Conservation (phyloP, 2,113 vertebrate genomes). For the Halcyon senegalensis region DNA sequence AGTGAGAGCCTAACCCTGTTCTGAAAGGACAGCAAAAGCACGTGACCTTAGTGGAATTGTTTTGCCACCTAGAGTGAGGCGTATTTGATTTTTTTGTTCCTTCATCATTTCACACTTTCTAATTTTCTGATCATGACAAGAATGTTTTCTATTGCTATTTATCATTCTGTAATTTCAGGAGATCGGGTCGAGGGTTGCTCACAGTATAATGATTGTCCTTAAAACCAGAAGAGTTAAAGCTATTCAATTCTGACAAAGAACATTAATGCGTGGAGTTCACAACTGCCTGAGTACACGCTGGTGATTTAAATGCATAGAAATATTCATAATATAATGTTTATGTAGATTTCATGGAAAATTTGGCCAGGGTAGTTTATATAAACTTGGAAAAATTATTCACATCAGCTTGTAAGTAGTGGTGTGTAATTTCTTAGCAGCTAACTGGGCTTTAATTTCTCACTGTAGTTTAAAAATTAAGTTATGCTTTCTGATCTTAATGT, state of each 20-base stretch:
- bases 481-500: not conserved
- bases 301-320: not conserved
- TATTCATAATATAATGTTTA: not conserved
- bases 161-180: not conserved
- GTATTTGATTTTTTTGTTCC: not conserved
- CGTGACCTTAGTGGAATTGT: not conserved
- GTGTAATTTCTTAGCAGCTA: not conserved
- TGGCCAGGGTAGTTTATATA: not conserved
- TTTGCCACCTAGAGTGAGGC: not conserved
- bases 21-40: not conserved
- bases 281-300: rapidly evolving
- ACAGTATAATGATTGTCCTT: not conserved
- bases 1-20: not conserved
- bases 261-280: not conserved
- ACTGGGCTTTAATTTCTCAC: not conserved
- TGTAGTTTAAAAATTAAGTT: not conserved
- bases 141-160: not conserved
- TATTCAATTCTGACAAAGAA: not conserved
- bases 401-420: not conserved
- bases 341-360: not conserved
- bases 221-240: not conserved
- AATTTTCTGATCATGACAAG: not conserved
- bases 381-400: not conserved
- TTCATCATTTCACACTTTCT: not conserved
- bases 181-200: not conserved